A percentile compares a stretch with the other conserved stretches of the same genome.
These are phyloP conservation scores for Rotaria magnacalcarata DNA, from an alignment of 2,888 invertebrate genomes.

Conservation along the genomic window DNA sequence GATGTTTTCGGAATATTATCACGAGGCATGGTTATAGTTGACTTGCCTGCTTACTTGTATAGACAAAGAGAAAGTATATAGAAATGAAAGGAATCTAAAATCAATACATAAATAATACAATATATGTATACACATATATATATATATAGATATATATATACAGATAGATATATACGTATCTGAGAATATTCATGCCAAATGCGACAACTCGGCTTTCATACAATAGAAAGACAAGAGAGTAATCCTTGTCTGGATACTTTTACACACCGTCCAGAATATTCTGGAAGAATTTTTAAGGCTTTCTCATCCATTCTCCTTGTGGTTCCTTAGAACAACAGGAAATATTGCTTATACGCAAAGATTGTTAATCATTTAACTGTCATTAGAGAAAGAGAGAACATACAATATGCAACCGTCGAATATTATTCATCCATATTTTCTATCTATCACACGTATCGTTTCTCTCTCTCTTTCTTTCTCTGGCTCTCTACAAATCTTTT, in stretches of 20 bases:
- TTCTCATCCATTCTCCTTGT: neutral
- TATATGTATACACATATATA: neutral
- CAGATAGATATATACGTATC: neutral
- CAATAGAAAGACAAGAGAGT: slow-evolving; percentile 1
- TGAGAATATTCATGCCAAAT: slow-evolving; percentile 12
- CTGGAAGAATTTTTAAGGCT: neutral
- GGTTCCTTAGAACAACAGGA: neutral
- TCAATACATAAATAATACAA: neutral
- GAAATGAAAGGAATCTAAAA: slow-evolving; percentile 15
- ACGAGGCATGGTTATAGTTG: neutral
- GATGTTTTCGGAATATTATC: slow-evolving; percentile 15
- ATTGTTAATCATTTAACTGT: slow-evolving; percentile 6
- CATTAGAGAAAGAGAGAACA: neutral
- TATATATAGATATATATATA: neutral
- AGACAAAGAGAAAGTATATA: neutral
- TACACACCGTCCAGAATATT: neutral
- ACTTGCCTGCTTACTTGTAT: neutral
- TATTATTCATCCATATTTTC: neutral
- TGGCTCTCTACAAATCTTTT: neutral
- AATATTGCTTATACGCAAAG: neutral
- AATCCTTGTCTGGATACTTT: slow-evolving; percentile 11
- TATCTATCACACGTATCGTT: neutral
- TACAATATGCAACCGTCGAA: neutral
- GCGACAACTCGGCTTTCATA: neutral
- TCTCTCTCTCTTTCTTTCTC: neutral